Evolutionary conservation across 2,797 vertebrate species (phyloP).

Genomic region (Falco naumanni): DNA sequence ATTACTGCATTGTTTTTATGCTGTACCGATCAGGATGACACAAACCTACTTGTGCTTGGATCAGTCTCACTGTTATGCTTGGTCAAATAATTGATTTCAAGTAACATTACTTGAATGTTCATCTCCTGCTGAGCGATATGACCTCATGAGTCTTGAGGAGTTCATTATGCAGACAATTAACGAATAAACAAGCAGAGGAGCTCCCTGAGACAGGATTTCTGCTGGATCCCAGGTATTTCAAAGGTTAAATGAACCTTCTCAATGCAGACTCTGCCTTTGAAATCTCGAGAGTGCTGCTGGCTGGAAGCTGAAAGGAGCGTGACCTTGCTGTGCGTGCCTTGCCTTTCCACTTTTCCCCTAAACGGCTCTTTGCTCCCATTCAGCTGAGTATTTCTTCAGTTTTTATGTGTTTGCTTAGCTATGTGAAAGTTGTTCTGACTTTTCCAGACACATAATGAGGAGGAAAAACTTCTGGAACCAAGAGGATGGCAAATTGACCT

Average conservation of each 20-base stretch:
- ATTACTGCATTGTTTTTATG: background rate
- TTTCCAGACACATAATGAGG: background rate
- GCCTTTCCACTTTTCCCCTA: background rate
- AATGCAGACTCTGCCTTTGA: background rate
- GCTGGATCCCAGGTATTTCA: background rate
- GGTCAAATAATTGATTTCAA: background rate
- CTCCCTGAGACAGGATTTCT: background rate
- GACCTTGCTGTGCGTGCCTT: background rate
- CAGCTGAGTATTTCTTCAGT: background rate
- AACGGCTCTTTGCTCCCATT: background rate
- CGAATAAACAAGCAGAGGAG: background rate
- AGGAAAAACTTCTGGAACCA: background rate
- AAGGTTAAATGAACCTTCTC: background rate
- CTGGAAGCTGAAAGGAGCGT: background rate
- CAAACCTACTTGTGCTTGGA: background rate
- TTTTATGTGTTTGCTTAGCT: background rate
- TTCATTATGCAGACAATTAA: background rate
- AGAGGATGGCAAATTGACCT: background rate
- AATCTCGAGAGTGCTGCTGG: background rate
- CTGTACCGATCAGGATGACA: background rate
- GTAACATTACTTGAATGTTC: background rate
- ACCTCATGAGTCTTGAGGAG: background rate
- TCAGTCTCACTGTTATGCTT: background rate
- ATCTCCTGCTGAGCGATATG: background rate
- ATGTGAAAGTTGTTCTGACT: background rate